phyloP scores from a whole-genome alignment of 2,113 vertebrate genomes.

The Carassius carassius region DNA sequence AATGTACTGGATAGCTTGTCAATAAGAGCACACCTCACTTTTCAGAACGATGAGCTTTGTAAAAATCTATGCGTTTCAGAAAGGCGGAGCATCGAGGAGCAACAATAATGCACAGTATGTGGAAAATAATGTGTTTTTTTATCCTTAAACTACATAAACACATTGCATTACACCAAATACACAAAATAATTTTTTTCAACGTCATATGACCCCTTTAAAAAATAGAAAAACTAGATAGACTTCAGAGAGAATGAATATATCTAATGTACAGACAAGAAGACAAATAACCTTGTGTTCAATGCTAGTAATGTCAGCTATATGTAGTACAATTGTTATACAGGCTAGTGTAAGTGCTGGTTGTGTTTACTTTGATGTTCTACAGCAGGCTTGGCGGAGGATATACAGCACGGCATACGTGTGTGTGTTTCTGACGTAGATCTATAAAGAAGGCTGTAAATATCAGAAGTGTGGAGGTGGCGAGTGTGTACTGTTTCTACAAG shows the following conservation, averaged over 20 bases:
- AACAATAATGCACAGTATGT: too few species aligned
- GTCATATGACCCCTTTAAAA: too few species aligned
- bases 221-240: not conserved
- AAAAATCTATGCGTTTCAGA: too few species aligned
- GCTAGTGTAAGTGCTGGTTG: not conserved
- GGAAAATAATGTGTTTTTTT: too few species aligned
- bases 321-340: not conserved
- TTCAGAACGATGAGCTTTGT: too few species aligned
- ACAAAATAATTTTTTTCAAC: too few species aligned
- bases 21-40: too few species aligned
- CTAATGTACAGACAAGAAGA: slow-evolving; percentile 13
- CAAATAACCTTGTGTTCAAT: slow-evolving; percentile 41
- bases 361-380: slow-evolving; percentile 33
- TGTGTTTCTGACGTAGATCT: slow-evolving; percentile 29
- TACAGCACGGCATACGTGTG: not conserved
- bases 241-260: slow-evolving; percentile 13
- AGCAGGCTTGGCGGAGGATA: slow-evolving; percentile 3
- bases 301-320: slow-evolving; percentile 28
- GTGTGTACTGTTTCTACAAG: slow-evolving; percentile 55
- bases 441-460: slow-evolving; percentile 52
- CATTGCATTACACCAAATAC: too few species aligned
- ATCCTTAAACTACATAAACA: too few species aligned
- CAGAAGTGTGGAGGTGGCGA: slow-evolving; percentile 49
- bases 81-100: too few species aligned
- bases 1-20: too few species aligned